Evolutionary conservation across 2,113 vertebrate species (phyloP).

Genomic region (Dascyllus trimaculatus): DNA sequence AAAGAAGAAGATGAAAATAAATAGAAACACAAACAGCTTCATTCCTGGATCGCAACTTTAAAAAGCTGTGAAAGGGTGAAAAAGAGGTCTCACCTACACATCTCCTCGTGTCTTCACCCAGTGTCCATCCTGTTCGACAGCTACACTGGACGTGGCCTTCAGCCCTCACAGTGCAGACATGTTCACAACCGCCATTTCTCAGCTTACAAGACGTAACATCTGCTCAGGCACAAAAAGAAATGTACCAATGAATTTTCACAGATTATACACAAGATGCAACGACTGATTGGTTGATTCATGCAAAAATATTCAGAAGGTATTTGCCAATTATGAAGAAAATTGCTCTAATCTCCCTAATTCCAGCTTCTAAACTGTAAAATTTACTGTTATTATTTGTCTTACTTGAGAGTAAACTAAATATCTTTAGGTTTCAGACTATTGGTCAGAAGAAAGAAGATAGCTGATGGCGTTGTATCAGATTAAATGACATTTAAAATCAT

Average conservation of each 20-base stretch:
- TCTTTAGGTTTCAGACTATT: too few relatives aligned
- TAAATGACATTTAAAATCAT: too few relatives aligned
- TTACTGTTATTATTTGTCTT: too few relatives aligned
- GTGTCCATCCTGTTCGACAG: constrained; percentile 82
- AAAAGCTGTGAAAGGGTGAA: neutral
- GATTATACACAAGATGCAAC: neutral
- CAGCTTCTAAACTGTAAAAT: too few relatives aligned
- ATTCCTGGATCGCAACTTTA: neutral
- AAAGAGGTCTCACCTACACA: constrained; percentile 76
- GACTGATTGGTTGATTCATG: neutral
- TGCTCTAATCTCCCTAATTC: too few relatives aligned
- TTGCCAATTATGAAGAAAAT: too few relatives aligned
- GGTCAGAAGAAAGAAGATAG: too few relatives aligned
- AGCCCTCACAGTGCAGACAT: constrained; percentile 71
- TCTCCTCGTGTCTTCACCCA: constrained; percentile 73
- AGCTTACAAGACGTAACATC: constrained; percentile 82
- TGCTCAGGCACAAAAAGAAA: constrained; percentile 26
- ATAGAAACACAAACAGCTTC: too few relatives aligned
- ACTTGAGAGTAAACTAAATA: too few relatives aligned
- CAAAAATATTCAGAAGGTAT: too few relatives aligned
- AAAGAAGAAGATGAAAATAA: too few relatives aligned
- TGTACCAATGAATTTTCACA: neutral
- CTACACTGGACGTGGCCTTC: constrained; percentile 79
- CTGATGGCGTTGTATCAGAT: too few relatives aligned
- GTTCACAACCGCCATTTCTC: constrained; percentile 86